These are phyloP conservation scores for Xenus cinereus DNA, from an alignment of 2,113 vertebrate genomes.

Conservation along the genomic window DNA sequence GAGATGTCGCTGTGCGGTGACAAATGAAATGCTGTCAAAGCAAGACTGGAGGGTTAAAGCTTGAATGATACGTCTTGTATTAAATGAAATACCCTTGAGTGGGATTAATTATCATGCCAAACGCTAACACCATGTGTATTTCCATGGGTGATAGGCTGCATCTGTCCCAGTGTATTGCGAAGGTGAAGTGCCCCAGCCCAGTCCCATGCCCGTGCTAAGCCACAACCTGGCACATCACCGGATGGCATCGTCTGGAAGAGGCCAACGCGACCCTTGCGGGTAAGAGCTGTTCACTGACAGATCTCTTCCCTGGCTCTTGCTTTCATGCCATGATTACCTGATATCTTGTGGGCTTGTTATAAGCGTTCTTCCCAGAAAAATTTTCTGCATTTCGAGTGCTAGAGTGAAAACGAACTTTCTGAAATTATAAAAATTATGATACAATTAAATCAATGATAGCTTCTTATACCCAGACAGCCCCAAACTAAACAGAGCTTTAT, in stretches of 20 bases:
- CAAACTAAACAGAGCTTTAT: neutral
- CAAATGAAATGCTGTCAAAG: neutral
- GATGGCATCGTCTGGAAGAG: neutral
- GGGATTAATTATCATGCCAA: neutral
- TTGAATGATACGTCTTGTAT: neutral
- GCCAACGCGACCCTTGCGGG: neutral
- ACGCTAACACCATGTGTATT: neutral
- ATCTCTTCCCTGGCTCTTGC: neutral
- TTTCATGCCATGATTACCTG: constrained; percentile 77
- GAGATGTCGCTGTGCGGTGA: neutral
- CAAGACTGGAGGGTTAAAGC: neutral
- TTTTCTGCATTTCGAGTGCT: constrained; percentile 81
- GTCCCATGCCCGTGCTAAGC: neutral
- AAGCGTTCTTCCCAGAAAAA: constrained; percentile 82
- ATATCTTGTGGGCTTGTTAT: constrained; percentile 91
- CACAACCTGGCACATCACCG: neutral
- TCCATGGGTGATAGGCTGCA: neutral
- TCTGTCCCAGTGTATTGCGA: neutral
- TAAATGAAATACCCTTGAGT: neutral
- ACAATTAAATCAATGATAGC: neutral
- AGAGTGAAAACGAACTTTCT: constrained; percentile 86
- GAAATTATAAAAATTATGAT: constrained; percentile 42
- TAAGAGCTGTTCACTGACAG: neutral
- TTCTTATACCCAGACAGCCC: neutral
- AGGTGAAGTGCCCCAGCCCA: neutral